Base-by-base conservation (phyloP, 30 jellyfish, hydroid and myxozoan genomes). In the Turritopsis rubra region DNA sequence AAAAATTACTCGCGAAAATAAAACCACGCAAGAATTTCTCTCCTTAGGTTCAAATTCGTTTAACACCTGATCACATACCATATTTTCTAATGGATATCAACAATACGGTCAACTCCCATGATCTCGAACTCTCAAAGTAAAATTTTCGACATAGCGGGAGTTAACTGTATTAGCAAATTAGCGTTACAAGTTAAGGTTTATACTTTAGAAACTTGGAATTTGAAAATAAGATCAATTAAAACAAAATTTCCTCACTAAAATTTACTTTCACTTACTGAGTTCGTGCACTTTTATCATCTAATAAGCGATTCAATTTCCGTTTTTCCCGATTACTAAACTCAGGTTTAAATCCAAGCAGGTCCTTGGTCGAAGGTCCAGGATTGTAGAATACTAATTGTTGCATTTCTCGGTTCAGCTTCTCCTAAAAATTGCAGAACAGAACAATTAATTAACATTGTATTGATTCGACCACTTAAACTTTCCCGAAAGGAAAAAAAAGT, bases 241-340 rank as follows among this genome's bases (percentile, higher is more conserved):
- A 24, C 28, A 1, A 28, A 28, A 1, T 18, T 8, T 13, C 25
- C 19, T 22, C 8, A 7, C 52, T 4, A 75, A 22, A 7, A 24
- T 19, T 52, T 1, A 1, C 23, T 8, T 52, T 76, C 72, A 23
- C 68, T 26, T 65, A 26, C 81, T 17, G 23, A 29, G 27, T 5
- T 41, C 60, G 60, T 13, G 16, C 52, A 30, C 71, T 72, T 53
- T 85, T 91, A 79, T 86, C 96, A 24, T 87, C 96, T 85, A 93
- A 65, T 54, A 93, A 73, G 22, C 98, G 87, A 80, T 89, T 86
- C 52, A 93, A 79, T 53, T 93, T 93, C 52, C 96, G 84, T 66
- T 88, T 93, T 54, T 93, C 98, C 53, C 98, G 88, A 90, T 93
- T 93, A 85, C 98, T 93, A 52, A 79, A 80, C 66, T 93, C 98